These are phyloP conservation scores for Synanthedon andrenaeformis DNA, from an alignment of 2,888 invertebrate species.

Conservation along the genomic window DNA sequence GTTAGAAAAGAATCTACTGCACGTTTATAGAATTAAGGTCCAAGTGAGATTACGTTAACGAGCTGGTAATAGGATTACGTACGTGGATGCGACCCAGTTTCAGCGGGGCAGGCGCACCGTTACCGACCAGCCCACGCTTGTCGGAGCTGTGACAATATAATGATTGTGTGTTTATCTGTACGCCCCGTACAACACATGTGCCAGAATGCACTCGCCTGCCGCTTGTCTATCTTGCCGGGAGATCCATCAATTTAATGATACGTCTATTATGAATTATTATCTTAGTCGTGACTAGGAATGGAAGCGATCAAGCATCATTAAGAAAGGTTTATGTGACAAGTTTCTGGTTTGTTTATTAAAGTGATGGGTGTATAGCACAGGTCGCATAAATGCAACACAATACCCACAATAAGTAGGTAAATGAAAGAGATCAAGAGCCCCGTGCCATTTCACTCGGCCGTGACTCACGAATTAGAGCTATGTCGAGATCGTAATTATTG, in stretches of 20 bases:
- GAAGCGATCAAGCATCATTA: constrained; percentile 21
- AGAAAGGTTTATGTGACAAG: constrained; percentile 12
- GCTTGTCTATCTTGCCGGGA: constrained; percentile 27
- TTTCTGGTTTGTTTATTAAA: constrained; percentile 24
- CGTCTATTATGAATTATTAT: constrained; percentile 16
- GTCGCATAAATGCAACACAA: constrained; percentile 53
- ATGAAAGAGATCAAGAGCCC: constrained; percentile 44
- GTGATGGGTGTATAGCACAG: constrained; percentile 38
- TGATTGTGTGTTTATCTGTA: constrained; percentile 50
- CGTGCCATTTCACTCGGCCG: constrained; percentile 60
- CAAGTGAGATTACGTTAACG: constrained; percentile 55
- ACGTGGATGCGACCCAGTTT: constrained; percentile 50
- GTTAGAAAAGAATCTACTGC: constrained; percentile 13
- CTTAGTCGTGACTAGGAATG: constrained; percentile 22
- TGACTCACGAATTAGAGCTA: constrained; percentile 68
- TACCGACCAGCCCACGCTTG: constrained; percentile 28
- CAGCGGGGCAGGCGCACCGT: constrained; percentile 28
- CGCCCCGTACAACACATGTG: constrained; percentile 25
- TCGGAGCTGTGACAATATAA: constrained; percentile 54
- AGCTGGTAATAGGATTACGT: constrained; percentile 65
- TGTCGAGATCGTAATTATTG: constrained; percentile 55
- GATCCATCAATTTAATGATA: constrained; percentile 32
- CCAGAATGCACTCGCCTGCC: constrained; percentile 16
- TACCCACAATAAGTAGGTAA: constrained; percentile 20
- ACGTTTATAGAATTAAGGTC: constrained; percentile 32